phyloP scores from a whole-genome alignment of 2,888 invertebrate species.

The Pogonocherus hispidulus region DNA sequence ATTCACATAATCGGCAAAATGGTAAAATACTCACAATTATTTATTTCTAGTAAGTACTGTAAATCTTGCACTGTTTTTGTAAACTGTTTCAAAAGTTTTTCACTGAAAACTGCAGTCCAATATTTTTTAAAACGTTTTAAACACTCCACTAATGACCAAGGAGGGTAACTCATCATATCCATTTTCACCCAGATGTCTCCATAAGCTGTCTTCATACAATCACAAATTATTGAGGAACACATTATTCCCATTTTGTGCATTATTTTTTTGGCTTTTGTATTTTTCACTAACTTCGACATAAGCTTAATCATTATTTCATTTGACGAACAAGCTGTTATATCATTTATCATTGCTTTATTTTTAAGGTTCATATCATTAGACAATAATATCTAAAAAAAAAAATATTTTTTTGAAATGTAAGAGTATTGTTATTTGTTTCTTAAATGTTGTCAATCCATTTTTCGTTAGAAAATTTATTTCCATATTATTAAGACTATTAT shows the following conservation, averaged over 20 bases:
- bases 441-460: too few relatives aligned
- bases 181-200: slow-evolving; percentile 72
- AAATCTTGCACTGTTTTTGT: slow-evolving; percentile 58
- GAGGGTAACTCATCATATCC: slow-evolving; percentile 67
- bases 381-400: slow-evolving; percentile 70
- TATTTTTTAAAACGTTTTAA: slow-evolving; percentile 72
- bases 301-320: slow-evolving; percentile 56
- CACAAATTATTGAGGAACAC: slow-evolving; percentile 66
- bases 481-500: too few relatives aligned
- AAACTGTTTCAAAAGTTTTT: slow-evolving; percentile 63
- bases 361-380: slow-evolving; percentile 74
- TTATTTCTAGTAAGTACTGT: slow-evolving; percentile 46
- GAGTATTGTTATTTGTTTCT: too few relatives aligned
- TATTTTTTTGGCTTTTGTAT: slow-evolving; percentile 52
- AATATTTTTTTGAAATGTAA: too few relatives aligned
- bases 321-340: slow-evolving; percentile 62
- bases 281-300: slow-evolving; percentile 37
- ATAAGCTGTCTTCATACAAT: slow-evolving; percentile 74
- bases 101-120: slow-evolving; percentile 74
- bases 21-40: slow-evolving; percentile 50
- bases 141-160: slow-evolving; percentile 72
- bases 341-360: slow-evolving; percentile 72
- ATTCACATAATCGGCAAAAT: too few relatives aligned
- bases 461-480: too few relatives aligned
- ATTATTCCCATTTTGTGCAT: slow-evolving; percentile 54